Evolutionary conservation across 2,113 vertebrate genomes (phyloP).

Genomic region (Sinocyclocheilus grahami): DNA sequence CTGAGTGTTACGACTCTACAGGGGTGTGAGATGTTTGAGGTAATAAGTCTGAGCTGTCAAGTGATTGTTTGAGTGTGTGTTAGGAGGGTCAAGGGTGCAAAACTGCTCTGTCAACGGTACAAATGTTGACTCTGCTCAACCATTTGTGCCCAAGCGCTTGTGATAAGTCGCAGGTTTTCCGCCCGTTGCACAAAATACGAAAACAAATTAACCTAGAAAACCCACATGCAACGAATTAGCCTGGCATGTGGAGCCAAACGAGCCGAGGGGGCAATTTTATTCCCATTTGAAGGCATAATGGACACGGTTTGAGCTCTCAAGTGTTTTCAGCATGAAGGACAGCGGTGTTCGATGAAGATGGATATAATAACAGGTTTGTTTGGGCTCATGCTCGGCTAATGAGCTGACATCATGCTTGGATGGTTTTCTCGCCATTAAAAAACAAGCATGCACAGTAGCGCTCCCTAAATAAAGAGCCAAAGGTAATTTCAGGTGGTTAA

Average conservation of each 20-base stretch:
- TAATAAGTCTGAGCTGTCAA: neutral
- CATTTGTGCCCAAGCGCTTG: neutral
- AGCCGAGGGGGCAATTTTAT: slow-evolving; percentile 21
- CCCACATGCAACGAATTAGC: slow-evolving; percentile 42
- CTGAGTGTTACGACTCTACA: neutral
- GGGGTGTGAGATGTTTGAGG: neutral
- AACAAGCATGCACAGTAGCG: slow-evolving; percentile 12
- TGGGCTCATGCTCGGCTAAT: slow-evolving; percentile 31
- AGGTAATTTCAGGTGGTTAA: slow-evolving; percentile 31
- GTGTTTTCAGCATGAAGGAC: slow-evolving; percentile 18
- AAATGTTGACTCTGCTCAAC: neutral
- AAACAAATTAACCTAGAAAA: slow-evolving; percentile 24
- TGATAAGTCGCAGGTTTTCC: neutral
- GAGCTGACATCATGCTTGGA: slow-evolving; percentile 50
- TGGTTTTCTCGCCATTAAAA: slow-evolving; percentile 24
- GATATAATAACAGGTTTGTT: slow-evolving; percentile 40
- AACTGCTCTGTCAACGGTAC: neutral
- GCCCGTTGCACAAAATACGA: neutral
- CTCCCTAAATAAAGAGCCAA: neutral
- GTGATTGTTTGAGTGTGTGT: neutral
- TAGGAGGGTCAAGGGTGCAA: slow-evolving; percentile 1
- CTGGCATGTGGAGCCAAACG: slow-evolving; percentile 27
- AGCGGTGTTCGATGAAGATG: slow-evolving; percentile 18
- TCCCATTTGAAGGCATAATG: slow-evolving; percentile 21
- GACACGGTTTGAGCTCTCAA: slow-evolving; percentile 20